phyloP scores from a whole-genome alignment of 2,888 invertebrate species.

The Tenthredo livida region DNA sequence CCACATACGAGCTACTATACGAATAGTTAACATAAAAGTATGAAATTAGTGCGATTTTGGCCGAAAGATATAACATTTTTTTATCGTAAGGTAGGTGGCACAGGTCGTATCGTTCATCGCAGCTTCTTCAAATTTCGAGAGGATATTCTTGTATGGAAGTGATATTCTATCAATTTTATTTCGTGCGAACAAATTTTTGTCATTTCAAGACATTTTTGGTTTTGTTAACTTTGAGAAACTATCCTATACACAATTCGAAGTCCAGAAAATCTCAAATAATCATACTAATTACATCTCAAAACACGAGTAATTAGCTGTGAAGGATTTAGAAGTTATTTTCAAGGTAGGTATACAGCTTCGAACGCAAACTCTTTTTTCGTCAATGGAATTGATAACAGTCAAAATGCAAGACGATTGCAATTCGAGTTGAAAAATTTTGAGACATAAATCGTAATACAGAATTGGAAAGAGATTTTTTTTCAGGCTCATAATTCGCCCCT shows the following conservation, averaged over 20 bases:
- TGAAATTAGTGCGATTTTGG: background rate
- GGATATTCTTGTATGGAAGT: background rate
- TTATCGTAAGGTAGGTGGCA: too few relatives aligned
- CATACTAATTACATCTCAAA: background rate
- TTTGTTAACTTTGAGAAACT: too few relatives aligned
- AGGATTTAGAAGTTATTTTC: background rate
- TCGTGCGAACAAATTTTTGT: too few relatives aligned
- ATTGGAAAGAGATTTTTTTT: conserved; percentile 11
- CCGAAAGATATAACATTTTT: too few relatives aligned
- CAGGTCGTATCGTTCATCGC: too few relatives aligned
- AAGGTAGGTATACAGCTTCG: too few relatives aligned
- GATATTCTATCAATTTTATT: background rate
- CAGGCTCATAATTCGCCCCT: conserved; percentile 55
- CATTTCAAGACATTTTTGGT: too few relatives aligned
- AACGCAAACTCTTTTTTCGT: background rate
- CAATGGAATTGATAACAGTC: background rate
- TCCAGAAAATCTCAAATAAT: background rate
- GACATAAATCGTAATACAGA: background rate
- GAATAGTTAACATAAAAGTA: background rate
- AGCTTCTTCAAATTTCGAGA: too few relatives aligned
- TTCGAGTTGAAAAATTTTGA: background rate
- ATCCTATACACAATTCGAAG: too few relatives aligned
- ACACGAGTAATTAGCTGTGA: background rate
- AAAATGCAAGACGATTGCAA: background rate
- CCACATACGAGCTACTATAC: background rate